Percentiles rank a stretch among this genome's conserved stretches.
phyloP scores from a whole-genome alignment of 23 tunicate genomes.

The Diplosoma virens region DNA sequence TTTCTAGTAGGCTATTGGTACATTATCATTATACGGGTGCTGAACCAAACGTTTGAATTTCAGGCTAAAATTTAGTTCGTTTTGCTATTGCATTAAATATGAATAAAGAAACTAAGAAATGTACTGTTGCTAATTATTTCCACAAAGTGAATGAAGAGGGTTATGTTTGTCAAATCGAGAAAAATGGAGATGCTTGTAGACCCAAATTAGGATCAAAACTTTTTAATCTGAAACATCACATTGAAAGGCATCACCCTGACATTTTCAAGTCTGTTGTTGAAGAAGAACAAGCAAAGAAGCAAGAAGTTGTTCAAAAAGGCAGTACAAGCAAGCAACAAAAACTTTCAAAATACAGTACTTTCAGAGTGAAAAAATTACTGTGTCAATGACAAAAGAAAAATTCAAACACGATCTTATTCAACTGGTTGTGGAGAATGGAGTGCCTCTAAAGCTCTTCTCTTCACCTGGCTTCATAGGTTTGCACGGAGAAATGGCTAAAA shows the following conservation, averaged over 20 bases:
- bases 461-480: constrained; percentile 4
- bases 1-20: background rate
- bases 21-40: background rate
- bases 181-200: too few relatives aligned
- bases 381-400: constrained; percentile 27
- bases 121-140: background rate
- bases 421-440: constrained; percentile 13
- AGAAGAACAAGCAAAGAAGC: too few relatives aligned
- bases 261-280: constrained; percentile 14
- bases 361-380: background rate
- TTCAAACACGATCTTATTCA: constrained; percentile 16
- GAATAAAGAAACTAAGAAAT: background rate
- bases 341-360: background rate
- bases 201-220: constrained; percentile 6
- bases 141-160: too few relatives aligned
- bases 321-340: too few relatives aligned
- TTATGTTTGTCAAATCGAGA: too few relatives aligned
- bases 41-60: background rate
- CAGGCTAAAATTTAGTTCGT: too few relatives aligned
- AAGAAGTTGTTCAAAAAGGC: background rate
- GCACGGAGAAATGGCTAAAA: constrained; percentile 15
- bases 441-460: constrained; percentile 12
- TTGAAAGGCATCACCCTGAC: constrained; percentile 6
- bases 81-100: too few relatives aligned
- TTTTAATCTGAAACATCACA: constrained; percentile 8